Percentiles rank a stretch among this genome's conserved stretches.
These are phyloP conservation scores for Periparus ater DNA, from an alignment of 2,797 vertebrate genomes.

Conservation along the genomic window DNA sequence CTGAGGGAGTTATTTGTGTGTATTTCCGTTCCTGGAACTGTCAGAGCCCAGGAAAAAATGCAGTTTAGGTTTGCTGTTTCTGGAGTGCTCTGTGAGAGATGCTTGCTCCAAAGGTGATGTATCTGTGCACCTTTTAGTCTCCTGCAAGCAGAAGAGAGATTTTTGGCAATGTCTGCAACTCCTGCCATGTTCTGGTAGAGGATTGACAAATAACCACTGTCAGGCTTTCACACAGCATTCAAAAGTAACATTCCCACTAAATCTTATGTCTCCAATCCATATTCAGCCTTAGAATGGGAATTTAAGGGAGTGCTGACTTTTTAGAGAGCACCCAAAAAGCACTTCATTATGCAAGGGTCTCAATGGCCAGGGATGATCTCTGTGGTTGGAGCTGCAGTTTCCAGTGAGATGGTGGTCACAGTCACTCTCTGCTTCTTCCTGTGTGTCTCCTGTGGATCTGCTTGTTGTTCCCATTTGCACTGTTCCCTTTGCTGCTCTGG, in stretches of 20 bases:
- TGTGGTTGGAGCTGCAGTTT: background rate
- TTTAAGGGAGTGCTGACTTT: background rate
- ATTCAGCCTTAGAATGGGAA: background rate
- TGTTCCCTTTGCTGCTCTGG: background rate
- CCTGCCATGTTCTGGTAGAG: background rate
- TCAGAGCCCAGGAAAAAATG: background rate
- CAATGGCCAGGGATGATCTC: background rate
- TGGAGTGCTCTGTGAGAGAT: background rate
- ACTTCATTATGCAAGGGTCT: background rate
- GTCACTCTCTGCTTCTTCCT: background rate
- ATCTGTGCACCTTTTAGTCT: background rate
- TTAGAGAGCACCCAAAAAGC: background rate
- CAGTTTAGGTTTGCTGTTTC: background rate
- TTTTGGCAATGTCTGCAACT: background rate
- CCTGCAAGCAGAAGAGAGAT: background rate
- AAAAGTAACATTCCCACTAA: background rate
- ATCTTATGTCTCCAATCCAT: background rate
- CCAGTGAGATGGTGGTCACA: background rate
- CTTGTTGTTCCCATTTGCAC: background rate
- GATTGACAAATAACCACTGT: background rate
- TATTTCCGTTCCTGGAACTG: background rate
- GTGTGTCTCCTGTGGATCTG: background rate
- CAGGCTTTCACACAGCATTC: background rate
- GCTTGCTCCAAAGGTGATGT: background rate
- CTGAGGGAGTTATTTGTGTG: background rate